phyloP scores from a whole-genome alignment of 53 echinoderm and acorn worm species.

The Holothuria scabra region DNA sequence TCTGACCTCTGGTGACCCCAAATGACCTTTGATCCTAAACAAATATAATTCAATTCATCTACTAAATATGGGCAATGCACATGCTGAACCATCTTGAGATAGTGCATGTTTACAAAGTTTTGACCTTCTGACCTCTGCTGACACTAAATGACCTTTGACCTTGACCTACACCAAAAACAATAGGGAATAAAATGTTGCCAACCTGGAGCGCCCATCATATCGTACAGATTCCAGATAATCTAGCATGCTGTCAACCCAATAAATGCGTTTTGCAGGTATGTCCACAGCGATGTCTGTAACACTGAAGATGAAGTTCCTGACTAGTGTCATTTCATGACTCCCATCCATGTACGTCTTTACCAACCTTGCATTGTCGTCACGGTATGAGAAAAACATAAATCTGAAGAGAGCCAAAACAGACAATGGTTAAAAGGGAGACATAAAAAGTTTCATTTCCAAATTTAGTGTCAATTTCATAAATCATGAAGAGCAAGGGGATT shows the following conservation, averaged over 20 bases:
- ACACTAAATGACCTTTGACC: no score
- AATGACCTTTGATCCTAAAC: no score
- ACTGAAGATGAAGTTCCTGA: slow-evolving; percentile 48
- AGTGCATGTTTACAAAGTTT: no score
- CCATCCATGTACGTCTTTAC: slow-evolving; percentile 82
- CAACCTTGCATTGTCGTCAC: slow-evolving; percentile 19
- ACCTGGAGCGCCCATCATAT: slow-evolving; percentile 81
- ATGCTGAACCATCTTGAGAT: no score
- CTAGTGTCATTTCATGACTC: slow-evolving; percentile 50
- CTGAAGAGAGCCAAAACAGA: slow-evolving; percentile 43
- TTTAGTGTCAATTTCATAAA: background rate
- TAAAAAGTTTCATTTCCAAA: no score
- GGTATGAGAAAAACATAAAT: slow-evolving; percentile 67
- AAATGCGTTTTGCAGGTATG: slow-evolving; percentile 66
- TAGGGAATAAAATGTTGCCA: background rate
- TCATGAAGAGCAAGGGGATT: no score
- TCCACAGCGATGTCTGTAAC: slow-evolving; percentile 63
- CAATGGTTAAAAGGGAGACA: no score
- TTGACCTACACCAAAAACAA: no score
- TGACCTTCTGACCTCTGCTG: no score
- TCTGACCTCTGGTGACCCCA: no score
- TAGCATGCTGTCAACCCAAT: slow-evolving; percentile 73
- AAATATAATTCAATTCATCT: no score
- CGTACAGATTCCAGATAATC: slow-evolving; percentile 69
- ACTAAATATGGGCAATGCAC: no score